phyloP scores from a whole-genome alignment of 2,797 vertebrate genomes.

The Orestias chungarensis region DNA sequence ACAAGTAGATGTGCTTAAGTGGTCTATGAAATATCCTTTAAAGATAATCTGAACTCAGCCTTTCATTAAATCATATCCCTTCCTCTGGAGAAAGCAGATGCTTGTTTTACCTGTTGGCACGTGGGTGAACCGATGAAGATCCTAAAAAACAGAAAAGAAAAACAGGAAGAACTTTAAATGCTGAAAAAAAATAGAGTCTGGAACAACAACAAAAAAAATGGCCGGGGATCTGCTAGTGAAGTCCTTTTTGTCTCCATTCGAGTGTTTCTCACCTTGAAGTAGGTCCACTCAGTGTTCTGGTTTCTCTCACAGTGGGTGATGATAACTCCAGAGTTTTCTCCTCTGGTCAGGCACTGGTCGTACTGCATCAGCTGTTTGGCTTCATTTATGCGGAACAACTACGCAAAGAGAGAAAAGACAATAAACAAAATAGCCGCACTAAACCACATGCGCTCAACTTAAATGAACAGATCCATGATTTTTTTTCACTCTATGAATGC shows the following conservation, averaged over 20 bases:
- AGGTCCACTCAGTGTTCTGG: conserved; percentile 94
- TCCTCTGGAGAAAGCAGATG: no score
- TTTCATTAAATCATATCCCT: not conserved
- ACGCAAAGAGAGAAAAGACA: conserved; percentile 12
- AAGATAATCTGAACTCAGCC: not conserved
- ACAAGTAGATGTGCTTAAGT: not conserved
- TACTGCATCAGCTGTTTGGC: conserved; percentile 98
- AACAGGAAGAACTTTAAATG: not conserved
- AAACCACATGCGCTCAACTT: not conserved
- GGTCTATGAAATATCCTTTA: not conserved
- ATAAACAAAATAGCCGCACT: not conserved
- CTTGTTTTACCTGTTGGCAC: conserved; percentile 80
- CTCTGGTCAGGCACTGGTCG: conserved; percentile 93
- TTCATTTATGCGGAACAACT: conserved; percentile 98
- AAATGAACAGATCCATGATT: no score
- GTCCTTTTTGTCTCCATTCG: no score
- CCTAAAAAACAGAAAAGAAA: conserved; percentile 71
- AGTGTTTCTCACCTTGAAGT: conserved; percentile 87
- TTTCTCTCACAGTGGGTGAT: conserved; percentile 93
- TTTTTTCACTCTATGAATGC: no score
- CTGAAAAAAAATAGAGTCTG: no score
- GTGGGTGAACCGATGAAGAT: conserved; percentile 89
- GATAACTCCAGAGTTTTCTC: conserved; percentile 86
- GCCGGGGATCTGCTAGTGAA: no score
- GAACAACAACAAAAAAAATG: no score